A percentile compares a stretch with the other conserved stretches of the same genome.
Evolutionary conservation across 2,888 invertebrate species (phyloP).

Genomic region (Callyntrura guangdongensis): DNA sequence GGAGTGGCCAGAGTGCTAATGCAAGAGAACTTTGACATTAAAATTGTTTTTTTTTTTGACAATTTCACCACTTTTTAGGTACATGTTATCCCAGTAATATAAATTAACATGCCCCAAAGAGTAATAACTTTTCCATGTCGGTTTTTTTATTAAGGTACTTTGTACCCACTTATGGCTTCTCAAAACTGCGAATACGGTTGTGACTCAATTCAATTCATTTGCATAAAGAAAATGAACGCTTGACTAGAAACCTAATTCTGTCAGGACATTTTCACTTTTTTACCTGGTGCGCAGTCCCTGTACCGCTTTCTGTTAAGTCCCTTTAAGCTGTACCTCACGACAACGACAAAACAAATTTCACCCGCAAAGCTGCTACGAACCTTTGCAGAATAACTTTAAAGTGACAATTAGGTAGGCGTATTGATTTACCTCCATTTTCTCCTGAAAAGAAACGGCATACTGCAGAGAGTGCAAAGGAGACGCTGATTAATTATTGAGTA

Average conservation of each 20-base stretch:
- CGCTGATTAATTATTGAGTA: constrained; percentile 11
- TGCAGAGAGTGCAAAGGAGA: too few species aligned
- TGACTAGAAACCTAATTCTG: constrained; percentile 17
- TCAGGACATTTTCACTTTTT: constrained; percentile 33
- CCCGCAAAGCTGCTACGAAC: not conserved
- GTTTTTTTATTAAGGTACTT: too few species aligned
- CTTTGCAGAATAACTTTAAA: constrained; percentile 16
- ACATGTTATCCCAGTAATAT: too few species aligned
- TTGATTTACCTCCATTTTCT: constrained; percentile 43
- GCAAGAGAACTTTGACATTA: too few species aligned
- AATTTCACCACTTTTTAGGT: too few species aligned
- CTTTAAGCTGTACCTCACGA: constrained; percentile 53
- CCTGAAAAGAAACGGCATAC: constrained; percentile 17
- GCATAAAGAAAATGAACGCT: not conserved
- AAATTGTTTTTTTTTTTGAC: too few species aligned
- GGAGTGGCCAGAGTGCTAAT: too few species aligned
- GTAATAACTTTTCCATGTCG: too few species aligned
- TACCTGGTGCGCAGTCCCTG: not conserved
- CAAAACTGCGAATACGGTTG: not conserved
- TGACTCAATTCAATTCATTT: not conserved
- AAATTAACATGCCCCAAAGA: too few species aligned
- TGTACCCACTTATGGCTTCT: too few species aligned
- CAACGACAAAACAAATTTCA: not conserved
- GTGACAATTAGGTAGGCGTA: constrained; percentile 29
- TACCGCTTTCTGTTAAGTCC: not conserved